Conservation (phyloP, 2,113 vertebrate species). For the Coreoperca whiteheadi region DNA sequence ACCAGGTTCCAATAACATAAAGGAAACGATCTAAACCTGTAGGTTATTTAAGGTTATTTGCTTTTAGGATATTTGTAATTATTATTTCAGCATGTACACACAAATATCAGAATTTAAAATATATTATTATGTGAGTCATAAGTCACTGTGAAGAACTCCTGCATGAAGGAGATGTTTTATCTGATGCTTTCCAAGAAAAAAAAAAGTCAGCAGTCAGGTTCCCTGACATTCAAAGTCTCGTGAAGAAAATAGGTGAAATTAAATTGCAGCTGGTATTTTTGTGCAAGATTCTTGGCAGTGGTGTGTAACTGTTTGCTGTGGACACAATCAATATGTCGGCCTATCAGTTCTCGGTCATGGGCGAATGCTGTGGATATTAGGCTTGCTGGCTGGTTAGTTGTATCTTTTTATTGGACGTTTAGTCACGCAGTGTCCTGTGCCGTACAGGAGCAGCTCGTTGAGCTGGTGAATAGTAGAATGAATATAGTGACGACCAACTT, state of each 20-base stretch:
- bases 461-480: not conserved
- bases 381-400: not conserved
- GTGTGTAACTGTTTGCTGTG: not conserved
- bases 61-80: not conserved
- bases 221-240: not conserved
- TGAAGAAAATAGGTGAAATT: rapidly evolving
- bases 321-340: conserved; percentile 12
- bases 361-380: not conserved
- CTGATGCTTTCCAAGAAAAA: not conserved
- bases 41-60: not conserved
- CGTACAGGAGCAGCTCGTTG: not conserved
- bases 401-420: not conserved
- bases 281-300: not conserved
- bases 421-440: not conserved
- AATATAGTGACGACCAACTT: not conserved
- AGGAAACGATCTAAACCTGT: too few species aligned
- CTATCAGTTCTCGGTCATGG: not conserved
- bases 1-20: not conserved
- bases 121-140: not conserved
- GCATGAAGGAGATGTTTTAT: not conserved
- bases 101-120: not conserved
- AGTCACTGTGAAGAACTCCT: not conserved
- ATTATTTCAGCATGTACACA: not conserved
- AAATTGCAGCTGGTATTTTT: not conserved
- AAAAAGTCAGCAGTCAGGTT: not conserved